Base-by-base conservation (phyloP, 2,888 invertebrate species). In the Protonemura montana region DNA sequence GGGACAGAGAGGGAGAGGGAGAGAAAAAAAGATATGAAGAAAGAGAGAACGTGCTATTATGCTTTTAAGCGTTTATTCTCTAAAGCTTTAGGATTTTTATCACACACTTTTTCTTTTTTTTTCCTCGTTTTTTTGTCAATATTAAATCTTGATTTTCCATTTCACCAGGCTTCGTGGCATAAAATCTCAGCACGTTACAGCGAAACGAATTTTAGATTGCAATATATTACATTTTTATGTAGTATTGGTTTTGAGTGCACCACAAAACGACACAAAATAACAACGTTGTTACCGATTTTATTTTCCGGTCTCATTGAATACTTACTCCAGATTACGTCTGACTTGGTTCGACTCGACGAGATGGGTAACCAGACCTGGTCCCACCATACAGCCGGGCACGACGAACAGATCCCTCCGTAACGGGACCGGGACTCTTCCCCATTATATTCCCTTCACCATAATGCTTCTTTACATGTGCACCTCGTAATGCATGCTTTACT, bases 21-120 rank as follows among this genome's bases (percentile, higher is more conserved):
- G 86, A 88, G 87, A 87, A 41, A 76, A 76, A 28, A 78, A 85
- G 35, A 25, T 30, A 28, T 76, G 80, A 76, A 81, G 76, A 30
- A 30, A 28, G 86, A 76, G 82, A 85, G 41, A 85, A 28, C 59
- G n/a, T 35, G 80, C 27, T 28, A 76, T n/a, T 59, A 59, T 59
- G 21, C 35, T 59, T 59, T 59, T 59, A 21, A 59, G 59, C 59
- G 21, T 59, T 59, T 21, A 59, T 59, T 59, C 59, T 10, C 59
- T 59, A 21, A 59, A 59, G 59, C 59, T 59, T 59, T 59, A 16
- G 59, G 59, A 59, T 13, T 59, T 59, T 21, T 59, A 59, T 59
- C 59, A 59, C 59, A 21, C 59, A 21, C 59, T 59, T 59, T 59
- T 59, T 59, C 21, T 21, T 21, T 59, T 59, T 59, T 21, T 13